These are phyloP conservation scores for Pseudolycoriella hygida DNA, from an alignment of 2,888 invertebrate species.

Conservation along the genomic window DNA sequence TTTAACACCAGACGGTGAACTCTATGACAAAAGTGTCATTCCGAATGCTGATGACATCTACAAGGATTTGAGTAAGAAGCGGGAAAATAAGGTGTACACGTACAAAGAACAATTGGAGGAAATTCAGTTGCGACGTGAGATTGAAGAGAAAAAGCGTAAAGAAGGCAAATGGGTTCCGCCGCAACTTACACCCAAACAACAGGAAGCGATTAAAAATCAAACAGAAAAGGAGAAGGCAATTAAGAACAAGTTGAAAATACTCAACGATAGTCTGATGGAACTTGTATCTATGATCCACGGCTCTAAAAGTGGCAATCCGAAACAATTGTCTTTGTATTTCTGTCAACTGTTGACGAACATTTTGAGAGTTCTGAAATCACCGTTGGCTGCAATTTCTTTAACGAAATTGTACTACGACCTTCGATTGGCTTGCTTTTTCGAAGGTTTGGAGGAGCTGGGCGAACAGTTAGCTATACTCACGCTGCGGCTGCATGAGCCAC, in stretches of 20 bases:
- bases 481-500: slow-evolving; percentile 56
- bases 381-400: slow-evolving; percentile 55
- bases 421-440: slow-evolving; percentile 33
- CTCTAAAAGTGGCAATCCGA: slow-evolving; percentile 21
- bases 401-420: slow-evolving; percentile 42
- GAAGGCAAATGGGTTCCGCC: slow-evolving; percentile 62
- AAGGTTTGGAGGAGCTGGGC: slow-evolving; percentile 28
- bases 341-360: slow-evolving; percentile 20
- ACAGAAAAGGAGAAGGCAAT: slow-evolving; percentile 68
- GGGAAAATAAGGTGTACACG: slow-evolving; percentile 92
- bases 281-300: slow-evolving; percentile 23
- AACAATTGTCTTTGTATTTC: slow-evolving; percentile 22
- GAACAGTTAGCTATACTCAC: slow-evolving; percentile 52
- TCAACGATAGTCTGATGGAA: slow-evolving; percentile 27
- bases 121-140: slow-evolving; percentile 73
- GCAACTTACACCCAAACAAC: slow-evolving; percentile 70
- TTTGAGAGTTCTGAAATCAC: slow-evolving; percentile 42
- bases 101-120: slow-evolving; percentile 95
- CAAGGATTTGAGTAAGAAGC: slow-evolving; percentile 46
- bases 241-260: slow-evolving; percentile 44
- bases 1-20: slow-evolving; percentile 71
- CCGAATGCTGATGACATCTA: slow-evolving; percentile 30
- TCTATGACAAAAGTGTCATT: slow-evolving; percentile 75
- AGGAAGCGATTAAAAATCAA: slow-evolving; percentile 76
- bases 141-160: slow-evolving; percentile 70